These are phyloP conservation scores for Eclectus roratus DNA, from an alignment of 2,113 vertebrate genomes.

Conservation along the genomic window DNA sequence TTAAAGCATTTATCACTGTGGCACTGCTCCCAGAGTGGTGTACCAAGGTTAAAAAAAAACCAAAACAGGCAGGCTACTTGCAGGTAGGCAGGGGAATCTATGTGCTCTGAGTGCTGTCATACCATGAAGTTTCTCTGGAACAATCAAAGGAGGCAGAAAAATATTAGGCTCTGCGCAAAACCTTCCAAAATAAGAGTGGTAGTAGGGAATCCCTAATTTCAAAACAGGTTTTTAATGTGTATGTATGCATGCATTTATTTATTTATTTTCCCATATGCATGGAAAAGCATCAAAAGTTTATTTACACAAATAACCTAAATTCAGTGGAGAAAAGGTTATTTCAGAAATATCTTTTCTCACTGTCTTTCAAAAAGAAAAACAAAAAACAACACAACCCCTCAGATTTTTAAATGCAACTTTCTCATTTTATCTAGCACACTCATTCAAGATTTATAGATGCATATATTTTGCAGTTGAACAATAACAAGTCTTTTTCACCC, in stretches of 20 bases:
- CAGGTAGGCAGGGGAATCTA: neutral
- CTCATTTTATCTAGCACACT: neutral
- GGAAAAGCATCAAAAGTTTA: neutral
- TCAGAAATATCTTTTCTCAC: neutral
- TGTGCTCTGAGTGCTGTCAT: neutral
- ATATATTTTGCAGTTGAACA: neutral
- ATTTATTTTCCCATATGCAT: neutral
- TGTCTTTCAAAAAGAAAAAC: neutral
- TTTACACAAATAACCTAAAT: neutral
- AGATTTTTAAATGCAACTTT: neutral
- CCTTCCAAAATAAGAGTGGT: neutral
- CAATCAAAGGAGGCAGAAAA: neutral
- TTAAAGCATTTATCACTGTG: neutral
- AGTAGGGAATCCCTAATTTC: neutral
- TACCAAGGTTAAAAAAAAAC: neutral
- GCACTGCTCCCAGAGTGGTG: neutral
- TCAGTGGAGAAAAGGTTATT: neutral
- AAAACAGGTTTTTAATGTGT: neutral
- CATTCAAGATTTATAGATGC: neutral
- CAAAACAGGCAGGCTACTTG: neutral
- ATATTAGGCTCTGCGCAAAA: neutral
- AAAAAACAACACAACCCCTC: no score
- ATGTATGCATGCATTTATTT: neutral
- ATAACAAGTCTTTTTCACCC: neutral
- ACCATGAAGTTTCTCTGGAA: neutral